Conservation (phyloP, 2,888 invertebrate species). For the Melanotus villosus region DNA sequence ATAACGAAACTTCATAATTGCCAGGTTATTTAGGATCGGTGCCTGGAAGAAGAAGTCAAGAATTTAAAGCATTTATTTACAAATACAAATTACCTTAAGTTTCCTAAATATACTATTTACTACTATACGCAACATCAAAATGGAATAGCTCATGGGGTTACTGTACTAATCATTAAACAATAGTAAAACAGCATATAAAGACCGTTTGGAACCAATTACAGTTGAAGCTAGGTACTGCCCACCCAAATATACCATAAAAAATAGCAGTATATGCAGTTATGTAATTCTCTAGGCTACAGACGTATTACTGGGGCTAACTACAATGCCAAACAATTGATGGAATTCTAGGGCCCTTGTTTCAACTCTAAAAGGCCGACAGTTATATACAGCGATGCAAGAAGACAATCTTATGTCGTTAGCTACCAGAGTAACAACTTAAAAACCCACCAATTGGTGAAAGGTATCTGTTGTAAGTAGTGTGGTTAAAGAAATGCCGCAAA, state of each 20-base stretch:
- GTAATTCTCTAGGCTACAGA: neutral
- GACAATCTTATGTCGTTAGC: neutral
- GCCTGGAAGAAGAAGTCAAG: too few species aligned
- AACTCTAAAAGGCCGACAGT: neutral
- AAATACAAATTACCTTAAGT: neutral
- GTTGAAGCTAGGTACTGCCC: too few species aligned
- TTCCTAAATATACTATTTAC: neutral
- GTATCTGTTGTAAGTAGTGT: neutral
- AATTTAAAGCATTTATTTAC: neutral
- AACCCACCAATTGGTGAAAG: neutral
- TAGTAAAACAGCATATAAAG: slow-evolving; percentile 1
- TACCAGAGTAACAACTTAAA: too few species aligned
- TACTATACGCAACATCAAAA: neutral
- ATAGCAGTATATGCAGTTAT: too few species aligned
- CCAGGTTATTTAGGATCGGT: too few species aligned
- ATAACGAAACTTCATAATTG: too few species aligned
- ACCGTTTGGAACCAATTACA: neutral
- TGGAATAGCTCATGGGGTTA: neutral
- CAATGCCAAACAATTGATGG: neutral
- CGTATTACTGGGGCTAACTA: neutral
- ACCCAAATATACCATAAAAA: slow-evolving; percentile 1
- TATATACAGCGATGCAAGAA: too few species aligned
- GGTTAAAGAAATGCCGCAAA: neutral
- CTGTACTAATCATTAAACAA: neutral
- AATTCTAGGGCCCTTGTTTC: neutral